Conservation (phyloP, 2,113 vertebrate genomes). For the Charadrius vociferus region DNA sequence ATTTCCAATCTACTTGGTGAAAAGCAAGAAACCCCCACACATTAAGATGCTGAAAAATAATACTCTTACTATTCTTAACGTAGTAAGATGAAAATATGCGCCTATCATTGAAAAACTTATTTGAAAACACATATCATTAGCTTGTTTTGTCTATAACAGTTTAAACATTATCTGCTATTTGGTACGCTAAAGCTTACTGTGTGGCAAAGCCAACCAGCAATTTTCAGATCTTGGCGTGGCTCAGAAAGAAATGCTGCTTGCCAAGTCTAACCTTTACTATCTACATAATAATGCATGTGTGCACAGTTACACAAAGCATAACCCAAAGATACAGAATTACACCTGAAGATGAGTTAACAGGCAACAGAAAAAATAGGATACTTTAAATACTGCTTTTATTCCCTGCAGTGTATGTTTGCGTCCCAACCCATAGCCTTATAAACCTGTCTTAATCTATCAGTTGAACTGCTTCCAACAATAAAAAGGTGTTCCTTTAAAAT, state of each 20-base stretch:
- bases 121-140: background rate
- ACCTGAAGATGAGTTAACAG: background rate
- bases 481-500: background rate
- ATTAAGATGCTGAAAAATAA: background rate
- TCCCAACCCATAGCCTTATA: rapidly evolving
- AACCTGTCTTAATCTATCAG: background rate
- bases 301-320: background rate
- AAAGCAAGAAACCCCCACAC: background rate
- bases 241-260: background rate
- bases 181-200: background rate
- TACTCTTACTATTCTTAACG: background rate
- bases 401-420: background rate
- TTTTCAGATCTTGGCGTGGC: background rate
- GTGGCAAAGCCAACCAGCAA: background rate
- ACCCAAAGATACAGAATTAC: background rate
- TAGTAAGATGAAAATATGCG: rapidly evolving
- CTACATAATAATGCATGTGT: rapidly evolving
- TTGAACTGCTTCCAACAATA: background rate
- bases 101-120: background rate
- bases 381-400: background rate
- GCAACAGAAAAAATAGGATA: background rate
- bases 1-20: constrained; percentile 77
- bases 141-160: background rate
- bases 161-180: background rate
- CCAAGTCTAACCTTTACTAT: background rate